Conservation (phyloP, 1,140 invertebrate genomes). For the Penaeus chinensis region DNA sequence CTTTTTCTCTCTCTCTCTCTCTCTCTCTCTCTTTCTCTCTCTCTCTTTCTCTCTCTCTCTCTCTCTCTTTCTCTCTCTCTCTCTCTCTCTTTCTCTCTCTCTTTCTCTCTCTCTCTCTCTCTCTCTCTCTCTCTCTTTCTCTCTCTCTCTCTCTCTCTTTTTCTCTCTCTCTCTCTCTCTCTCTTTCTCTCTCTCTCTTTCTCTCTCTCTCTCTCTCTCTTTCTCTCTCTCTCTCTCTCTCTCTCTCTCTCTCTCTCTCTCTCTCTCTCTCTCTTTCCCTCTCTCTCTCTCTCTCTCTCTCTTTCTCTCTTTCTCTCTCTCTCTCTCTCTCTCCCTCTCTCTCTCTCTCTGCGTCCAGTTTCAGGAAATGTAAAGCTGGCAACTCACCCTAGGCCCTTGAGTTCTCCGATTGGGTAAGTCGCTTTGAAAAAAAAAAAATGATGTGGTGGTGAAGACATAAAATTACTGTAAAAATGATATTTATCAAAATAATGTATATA, state of each 20-base stretch:
- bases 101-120: too few species aligned
- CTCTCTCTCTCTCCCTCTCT: not conserved
- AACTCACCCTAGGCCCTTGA: too few species aligned
- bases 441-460: too few species aligned
- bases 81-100: too few species aligned
- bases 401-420: too few species aligned
- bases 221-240: conserved; percentile 5
- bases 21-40: not conserved
- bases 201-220: not conserved
- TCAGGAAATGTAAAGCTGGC: too few species aligned
- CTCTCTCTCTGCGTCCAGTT: not conserved
- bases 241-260: not conserved
- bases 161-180: not conserved
- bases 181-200: not conserved
- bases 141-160: not conserved
- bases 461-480: too few species aligned
- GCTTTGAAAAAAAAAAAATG: too few species aligned
- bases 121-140: not conserved
- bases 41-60: too few species aligned
- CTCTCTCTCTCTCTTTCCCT: not conserved
- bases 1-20: not conserved
- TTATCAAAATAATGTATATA: too few species aligned
- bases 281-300: not conserved
- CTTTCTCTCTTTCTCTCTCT: not conserved
- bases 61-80: too few species aligned